These are phyloP conservation scores for Anguilla marmorata DNA, from an alignment of 2,797 vertebrate species.

Conservation along the genomic window DNA sequence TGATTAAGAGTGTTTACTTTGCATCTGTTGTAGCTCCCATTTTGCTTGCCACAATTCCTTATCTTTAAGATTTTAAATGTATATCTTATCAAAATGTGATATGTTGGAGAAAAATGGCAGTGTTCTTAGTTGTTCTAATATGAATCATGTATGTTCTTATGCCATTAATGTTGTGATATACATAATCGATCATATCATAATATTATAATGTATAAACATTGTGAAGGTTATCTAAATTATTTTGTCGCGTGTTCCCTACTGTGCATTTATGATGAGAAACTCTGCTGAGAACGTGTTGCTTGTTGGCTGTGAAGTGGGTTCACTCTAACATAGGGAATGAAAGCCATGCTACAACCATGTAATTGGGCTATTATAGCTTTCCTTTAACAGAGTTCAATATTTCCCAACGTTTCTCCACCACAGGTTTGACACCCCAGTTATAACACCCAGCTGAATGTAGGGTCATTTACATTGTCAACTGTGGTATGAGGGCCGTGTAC, in stretches of 20 bases:
- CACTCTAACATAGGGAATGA: slow-evolving; percentile 33
- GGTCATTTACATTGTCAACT: slow-evolving; percentile 52
- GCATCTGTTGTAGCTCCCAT: background rate
- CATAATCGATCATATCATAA: background rate
- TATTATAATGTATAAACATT: too few relatives aligned
- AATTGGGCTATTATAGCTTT: slow-evolving; percentile 51
- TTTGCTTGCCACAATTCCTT: background rate
- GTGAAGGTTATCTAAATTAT: background rate
- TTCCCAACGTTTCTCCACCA: slow-evolving; percentile 51
- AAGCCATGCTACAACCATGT: slow-evolving; percentile 51
- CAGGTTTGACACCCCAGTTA: slow-evolving; percentile 45
- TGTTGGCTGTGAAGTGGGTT: slow-evolving; percentile 22
- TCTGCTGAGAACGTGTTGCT: background rate
- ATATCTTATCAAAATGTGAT: background rate
- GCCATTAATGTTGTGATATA: background rate
- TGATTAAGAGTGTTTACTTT: background rate
- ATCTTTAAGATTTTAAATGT: background rate
- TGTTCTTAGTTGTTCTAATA: background rate
- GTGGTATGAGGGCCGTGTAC: slow-evolving; percentile 54
- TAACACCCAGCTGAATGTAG: slow-evolving; percentile 51
- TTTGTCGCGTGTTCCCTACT: background rate
- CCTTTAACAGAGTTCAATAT: slow-evolving; percentile 51
- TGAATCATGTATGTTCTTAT: background rate
- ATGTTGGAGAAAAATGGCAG: background rate
- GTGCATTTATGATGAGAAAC: background rate